A percentile compares a stretch with the other conserved stretches of the same genome.
These are phyloP conservation scores for Nomada flava DNA, from an alignment of 2,888 invertebrate genomes.

Conservation along the genomic window DNA sequence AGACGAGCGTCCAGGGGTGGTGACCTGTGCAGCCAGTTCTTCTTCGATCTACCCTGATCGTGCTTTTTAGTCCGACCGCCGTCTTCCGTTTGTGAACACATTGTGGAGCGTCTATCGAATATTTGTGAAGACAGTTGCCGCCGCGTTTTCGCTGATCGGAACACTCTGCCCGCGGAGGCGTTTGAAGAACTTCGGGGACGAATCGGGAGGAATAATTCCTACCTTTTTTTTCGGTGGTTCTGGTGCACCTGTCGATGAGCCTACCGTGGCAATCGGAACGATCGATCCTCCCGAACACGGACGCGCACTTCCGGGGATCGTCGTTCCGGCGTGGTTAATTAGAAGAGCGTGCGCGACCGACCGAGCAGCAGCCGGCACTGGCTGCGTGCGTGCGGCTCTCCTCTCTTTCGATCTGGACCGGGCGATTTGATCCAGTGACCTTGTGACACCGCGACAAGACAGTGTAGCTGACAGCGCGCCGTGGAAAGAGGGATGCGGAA, in stretches of 20 bases:
- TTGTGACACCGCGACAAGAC: constrained; percentile 65
- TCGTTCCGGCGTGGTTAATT: constrained; percentile 47
- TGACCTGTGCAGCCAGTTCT: constrained; percentile 64
- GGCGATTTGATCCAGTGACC: constrained; percentile 64
- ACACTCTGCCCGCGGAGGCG: background rate
- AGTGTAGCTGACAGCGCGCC: constrained; percentile 18
- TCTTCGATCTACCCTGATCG: background rate
- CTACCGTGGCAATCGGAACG: constrained; percentile 46
- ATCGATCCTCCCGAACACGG: constrained; percentile 50
- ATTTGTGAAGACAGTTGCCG: too few relatives aligned
- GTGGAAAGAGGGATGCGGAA: constrained; percentile 57
- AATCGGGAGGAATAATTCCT: background rate
- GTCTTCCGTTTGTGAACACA: background rate
- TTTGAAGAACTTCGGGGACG: background rate
- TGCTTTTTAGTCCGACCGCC: background rate
- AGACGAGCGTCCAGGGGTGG: constrained; percentile 68
- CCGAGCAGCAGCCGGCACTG: background rate
- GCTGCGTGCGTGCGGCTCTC: constrained; percentile 42
- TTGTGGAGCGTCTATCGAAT: too few relatives aligned
- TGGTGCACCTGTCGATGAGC: constrained; percentile 52
- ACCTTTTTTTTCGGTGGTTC: background rate
- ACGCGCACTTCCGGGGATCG: constrained; percentile 54
- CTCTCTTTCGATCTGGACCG: constrained; percentile 49
- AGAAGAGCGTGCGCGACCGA: constrained; percentile 45
- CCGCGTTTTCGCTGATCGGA: background rate